Conservation (phyloP, 53 echinoderm and acorn worm genomes). For the Hippasteria phrygiana region DNA sequence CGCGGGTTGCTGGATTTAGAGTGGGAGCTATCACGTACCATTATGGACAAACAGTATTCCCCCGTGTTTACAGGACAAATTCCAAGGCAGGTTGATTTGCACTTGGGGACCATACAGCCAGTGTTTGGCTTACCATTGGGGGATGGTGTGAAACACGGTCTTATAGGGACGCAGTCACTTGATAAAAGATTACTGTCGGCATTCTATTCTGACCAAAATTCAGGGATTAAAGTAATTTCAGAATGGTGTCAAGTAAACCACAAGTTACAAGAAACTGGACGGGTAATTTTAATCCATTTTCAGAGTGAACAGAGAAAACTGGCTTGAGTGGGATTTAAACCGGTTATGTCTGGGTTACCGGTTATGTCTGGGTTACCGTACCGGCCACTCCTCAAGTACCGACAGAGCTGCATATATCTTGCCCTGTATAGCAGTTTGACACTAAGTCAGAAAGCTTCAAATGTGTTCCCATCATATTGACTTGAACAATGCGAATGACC, state of each 20-base stretch:
- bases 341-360: too few species aligned
- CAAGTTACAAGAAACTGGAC: too few species aligned
- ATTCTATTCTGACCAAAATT: too few species aligned
- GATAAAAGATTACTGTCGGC: conserved; percentile 35
- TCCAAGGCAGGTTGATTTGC: conserved; percentile 1
- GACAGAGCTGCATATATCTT: not conserved
- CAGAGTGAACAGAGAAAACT: too few species aligned
- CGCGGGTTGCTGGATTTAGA: not conserved
- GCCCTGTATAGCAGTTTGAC: not conserved
- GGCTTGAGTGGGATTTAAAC: too few species aligned
- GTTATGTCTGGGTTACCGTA: too few species aligned
- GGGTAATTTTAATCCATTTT: too few species aligned
- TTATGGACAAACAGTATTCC: conserved; percentile 15
- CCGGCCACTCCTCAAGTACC: too few species aligned
- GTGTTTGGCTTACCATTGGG: not conserved
- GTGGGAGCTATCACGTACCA: not conserved
- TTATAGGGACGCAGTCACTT: not conserved
- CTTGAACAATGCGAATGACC: too few species aligned
- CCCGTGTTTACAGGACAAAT: conserved; percentile 36
- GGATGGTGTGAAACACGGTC: not conserved
- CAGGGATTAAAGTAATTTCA: too few species aligned
- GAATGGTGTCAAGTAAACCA: too few species aligned
- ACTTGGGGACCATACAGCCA: not conserved
- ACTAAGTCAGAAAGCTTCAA: conserved; percentile 4
- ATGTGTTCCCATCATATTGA: too few species aligned